Conservation (phyloP, 1,140 invertebrate genomes). For the Drosophila pachea region DNA sequence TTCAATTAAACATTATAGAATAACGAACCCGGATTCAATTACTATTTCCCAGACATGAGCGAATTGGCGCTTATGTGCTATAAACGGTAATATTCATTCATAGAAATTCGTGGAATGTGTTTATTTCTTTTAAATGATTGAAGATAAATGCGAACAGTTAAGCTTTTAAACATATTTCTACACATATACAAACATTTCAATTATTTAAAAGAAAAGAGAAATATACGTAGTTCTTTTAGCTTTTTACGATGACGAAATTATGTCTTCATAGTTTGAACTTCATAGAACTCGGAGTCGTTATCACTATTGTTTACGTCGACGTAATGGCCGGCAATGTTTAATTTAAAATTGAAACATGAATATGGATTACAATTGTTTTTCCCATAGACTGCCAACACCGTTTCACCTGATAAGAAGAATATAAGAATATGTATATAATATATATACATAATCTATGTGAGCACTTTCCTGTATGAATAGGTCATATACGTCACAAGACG, state of each 20-base stretch:
- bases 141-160: conserved; percentile 3
- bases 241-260: too few species aligned
- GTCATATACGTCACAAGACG: conserved; percentile 31
- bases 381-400: conserved; percentile 25
- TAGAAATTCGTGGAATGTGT: neutral
- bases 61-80: neutral
- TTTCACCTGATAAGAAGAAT: conserved; percentile 31
- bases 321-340: neutral
- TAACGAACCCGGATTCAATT: conserved; percentile 68
- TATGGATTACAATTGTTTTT: conserved; percentile 18
- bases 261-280: too few species aligned
- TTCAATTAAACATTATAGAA: conserved; percentile 60
- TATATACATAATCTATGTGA: too few species aligned
- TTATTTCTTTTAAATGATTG: neutral
- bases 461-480: neutral
- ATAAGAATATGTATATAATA: conserved; percentile 3
- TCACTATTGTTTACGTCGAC: neutral
- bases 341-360: conserved; percentile 2
- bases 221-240: too few species aligned
- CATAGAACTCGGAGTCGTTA: too few species aligned
- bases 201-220: too few species aligned
- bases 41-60: conserved; percentile 7
- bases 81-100: neutral
- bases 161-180: too few species aligned
- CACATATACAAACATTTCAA: too few species aligned